phyloP scores from a whole-genome alignment of 2,797 vertebrate genomes.

The Nyctibius grandis region DNA sequence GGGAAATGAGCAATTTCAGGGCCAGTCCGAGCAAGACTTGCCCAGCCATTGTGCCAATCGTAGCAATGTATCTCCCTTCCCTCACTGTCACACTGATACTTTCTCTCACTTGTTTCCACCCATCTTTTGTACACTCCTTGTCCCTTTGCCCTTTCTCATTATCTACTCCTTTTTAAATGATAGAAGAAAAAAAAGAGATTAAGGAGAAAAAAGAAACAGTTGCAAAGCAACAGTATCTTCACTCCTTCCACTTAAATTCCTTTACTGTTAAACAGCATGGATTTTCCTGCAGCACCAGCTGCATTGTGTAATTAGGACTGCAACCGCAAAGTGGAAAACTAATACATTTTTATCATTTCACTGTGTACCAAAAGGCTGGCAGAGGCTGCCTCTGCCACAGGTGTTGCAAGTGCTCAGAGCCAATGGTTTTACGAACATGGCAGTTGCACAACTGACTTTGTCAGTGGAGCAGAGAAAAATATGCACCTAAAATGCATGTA shows the following conservation, averaged over 20 bases:
- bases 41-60: background rate
- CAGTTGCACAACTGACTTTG: background rate
- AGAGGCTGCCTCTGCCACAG: constrained; percentile 14
- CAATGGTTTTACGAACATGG: background rate
- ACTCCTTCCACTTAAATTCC: background rate
- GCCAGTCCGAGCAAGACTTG: background rate
- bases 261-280: background rate
- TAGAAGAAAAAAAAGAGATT: background rate
- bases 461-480: constrained; percentile 17
- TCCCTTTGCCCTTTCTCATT: background rate
- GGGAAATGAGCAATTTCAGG: background rate
- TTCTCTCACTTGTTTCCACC: background rate
- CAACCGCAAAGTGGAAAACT: constrained; percentile 20
- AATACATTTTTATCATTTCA: constrained; percentile 30
- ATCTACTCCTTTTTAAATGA: background rate
- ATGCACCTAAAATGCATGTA: background rate
- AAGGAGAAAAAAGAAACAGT: background rate
- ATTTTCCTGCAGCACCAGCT: constrained; percentile 26
- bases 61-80: background rate
- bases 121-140: background rate
- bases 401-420: constrained; percentile 1
- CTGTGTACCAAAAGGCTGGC: background rate
- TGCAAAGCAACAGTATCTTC: background rate
- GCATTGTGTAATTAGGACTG: background rate
- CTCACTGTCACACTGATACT: background rate